Percentiles rank a stretch among this genome's conserved stretches.
Evolutionary conservation across 2,888 invertebrate genomes (phyloP).

Genomic region (Hirtodrosophila histrioides): DNA sequence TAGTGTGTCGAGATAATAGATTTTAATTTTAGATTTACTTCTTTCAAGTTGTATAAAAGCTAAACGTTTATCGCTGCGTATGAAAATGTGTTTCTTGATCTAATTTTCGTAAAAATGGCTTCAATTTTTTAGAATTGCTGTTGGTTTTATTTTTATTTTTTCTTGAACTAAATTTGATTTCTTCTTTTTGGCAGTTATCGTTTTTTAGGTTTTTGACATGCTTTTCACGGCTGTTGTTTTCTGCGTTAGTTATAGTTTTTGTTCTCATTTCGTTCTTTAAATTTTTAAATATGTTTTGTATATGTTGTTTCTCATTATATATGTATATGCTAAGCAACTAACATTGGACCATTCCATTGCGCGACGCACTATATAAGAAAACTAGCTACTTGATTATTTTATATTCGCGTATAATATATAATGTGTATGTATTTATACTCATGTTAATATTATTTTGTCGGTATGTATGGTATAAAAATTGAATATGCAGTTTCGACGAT

Average conservation of each 20-base stretch:
- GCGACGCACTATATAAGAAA: slow-evolving; percentile 81
- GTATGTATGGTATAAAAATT: slow-evolving; percentile 49
- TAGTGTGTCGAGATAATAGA: slow-evolving; percentile 75
- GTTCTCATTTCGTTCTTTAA: slow-evolving; percentile 7
- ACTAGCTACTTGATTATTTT: slow-evolving; percentile 76
- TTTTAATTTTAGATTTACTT: slow-evolving; percentile 36
- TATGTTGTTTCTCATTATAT: slow-evolving; percentile 44
- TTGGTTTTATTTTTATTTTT: slow-evolving; percentile 17
- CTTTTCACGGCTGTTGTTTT: slow-evolving; percentile 20
- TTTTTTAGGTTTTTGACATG: slow-evolving; percentile 63
- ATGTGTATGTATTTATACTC: slow-evolving; percentile 37
- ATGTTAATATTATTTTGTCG: slow-evolving; percentile 40
- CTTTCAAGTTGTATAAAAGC: slow-evolving; percentile 63
- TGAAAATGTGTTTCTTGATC: slow-evolving; percentile 45
- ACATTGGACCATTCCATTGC: slow-evolving; percentile 80
- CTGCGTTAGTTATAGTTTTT: slow-evolving; percentile 18
- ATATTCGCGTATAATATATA: slow-evolving; percentile 44
- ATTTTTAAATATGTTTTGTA: slow-evolving; percentile 21
- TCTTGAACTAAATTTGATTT: slow-evolving; percentile 62
- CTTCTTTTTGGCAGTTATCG: slow-evolving; percentile 71
- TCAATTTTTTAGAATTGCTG: slow-evolving; percentile 45
- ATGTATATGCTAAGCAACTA: slow-evolving; percentile 80
- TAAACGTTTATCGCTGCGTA: slow-evolving; percentile 70
- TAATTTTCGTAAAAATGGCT: slow-evolving; percentile 48
- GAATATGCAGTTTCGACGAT: slow-evolving; percentile 40